These are phyloP conservation scores for Natrix natrix DNA, from an alignment of 2,797 vertebrate species.

Conservation along the genomic window DNA sequence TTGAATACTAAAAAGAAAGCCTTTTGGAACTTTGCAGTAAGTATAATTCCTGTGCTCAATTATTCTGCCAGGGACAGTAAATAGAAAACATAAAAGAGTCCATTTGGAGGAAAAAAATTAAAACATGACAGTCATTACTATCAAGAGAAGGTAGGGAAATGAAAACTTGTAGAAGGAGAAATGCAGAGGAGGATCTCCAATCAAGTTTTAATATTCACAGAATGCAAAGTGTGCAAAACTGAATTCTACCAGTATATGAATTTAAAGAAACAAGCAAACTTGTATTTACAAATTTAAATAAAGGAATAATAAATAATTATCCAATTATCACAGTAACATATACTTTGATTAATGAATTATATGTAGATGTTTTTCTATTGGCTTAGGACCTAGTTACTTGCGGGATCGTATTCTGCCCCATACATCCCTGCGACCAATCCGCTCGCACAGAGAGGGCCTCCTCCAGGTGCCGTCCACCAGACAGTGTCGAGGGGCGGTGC, in stretches of 20 bases:
- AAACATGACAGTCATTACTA: constrained; percentile 50
- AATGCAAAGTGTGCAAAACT: constrained; percentile 50
- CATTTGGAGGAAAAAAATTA: constrained; percentile 65
- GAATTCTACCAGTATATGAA: constrained; percentile 44
- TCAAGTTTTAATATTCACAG: constrained; percentile 52
- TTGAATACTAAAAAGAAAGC: constrained; percentile 45
- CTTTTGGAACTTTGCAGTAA: constrained; percentile 59
- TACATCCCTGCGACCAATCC: too few species aligned
- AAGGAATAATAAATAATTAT: too few species aligned
- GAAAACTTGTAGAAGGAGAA: constrained; percentile 55
- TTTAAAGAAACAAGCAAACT: constrained; percentile 56
- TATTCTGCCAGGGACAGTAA: constrained; percentile 63
- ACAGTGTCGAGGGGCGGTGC: too few species aligned
- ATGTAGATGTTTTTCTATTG: background rate
- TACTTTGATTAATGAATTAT: background rate
- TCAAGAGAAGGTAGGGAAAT: constrained; percentile 47
- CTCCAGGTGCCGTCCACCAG: too few species aligned
- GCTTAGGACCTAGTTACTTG: too few species aligned
- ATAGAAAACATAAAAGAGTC: constrained; percentile 61
- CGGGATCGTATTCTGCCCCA: too few species aligned
- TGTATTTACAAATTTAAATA: constrained; percentile 13
- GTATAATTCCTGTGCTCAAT: constrained; percentile 57
- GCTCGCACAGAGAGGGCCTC: too few species aligned
- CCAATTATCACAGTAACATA: background rate
- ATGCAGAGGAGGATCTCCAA: constrained; percentile 53